These are phyloP conservation scores for Danio tinwini DNA, from an alignment of 2,797 vertebrate species.

Conservation along the genomic window DNA sequence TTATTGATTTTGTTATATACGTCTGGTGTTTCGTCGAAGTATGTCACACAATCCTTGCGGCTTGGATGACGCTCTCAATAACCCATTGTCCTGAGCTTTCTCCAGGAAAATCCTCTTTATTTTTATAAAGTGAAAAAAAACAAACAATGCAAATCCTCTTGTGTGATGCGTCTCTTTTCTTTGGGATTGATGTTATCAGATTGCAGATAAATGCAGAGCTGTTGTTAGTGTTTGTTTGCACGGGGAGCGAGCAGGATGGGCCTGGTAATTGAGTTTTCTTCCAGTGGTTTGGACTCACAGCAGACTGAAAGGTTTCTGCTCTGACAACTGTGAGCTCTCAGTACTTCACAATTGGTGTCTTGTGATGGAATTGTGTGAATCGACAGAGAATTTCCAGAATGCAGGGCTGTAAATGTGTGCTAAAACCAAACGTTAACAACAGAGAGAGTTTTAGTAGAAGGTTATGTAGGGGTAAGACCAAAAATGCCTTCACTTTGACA, in stretches of 20 bases:
- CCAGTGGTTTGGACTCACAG: slow-evolving; percentile 1
- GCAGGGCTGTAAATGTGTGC: slow-evolving; percentile 43
- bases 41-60: slow-evolving; percentile 57
- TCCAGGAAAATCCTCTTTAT: slow-evolving; percentile 50
- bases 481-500: background rate
- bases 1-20: slow-evolving; percentile 46
- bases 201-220: slow-evolving; percentile 43
- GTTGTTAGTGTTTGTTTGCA: slow-evolving; percentile 23
- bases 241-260: slow-evolving; percentile 8
- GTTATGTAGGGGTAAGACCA: slow-evolving; percentile 13
- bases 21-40: slow-evolving; percentile 37
- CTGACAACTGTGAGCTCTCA: slow-evolving; percentile 42
- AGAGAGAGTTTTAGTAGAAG: background rate
- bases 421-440: slow-evolving; percentile 12
- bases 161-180: slow-evolving; percentile 2
- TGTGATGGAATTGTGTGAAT: slow-evolving; percentile 65
- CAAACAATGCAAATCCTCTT: slow-evolving; percentile 51
- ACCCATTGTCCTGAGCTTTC: slow-evolving; percentile 58
- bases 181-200: slow-evolving; percentile 46
- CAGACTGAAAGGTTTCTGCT: slow-evolving; percentile 21
- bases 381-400: slow-evolving; percentile 58
- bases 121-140: slow-evolving; percentile 45
- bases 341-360: slow-evolving; percentile 51
- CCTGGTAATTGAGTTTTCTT: slow-evolving; percentile 36
- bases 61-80: slow-evolving; percentile 50